These are phyloP conservation scores for Callosobruchus maculatus DNA, from an alignment of 2,888 invertebrate species.

Conservation along the genomic window DNA sequence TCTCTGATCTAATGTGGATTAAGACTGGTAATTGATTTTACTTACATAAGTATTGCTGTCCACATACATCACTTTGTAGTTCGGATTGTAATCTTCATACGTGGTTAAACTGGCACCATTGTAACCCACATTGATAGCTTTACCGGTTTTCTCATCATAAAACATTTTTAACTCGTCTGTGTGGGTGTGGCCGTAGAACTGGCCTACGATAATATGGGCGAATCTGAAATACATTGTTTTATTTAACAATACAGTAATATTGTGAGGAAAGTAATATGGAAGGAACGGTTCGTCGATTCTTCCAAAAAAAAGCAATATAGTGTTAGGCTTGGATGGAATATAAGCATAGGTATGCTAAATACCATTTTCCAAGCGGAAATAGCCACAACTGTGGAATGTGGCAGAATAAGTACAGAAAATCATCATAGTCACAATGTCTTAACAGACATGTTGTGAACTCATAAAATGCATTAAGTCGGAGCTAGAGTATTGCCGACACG, in stretches of 20 bases:
- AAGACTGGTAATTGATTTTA: not conserved
- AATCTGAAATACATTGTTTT: conserved; percentile 51
- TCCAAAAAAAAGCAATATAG: too few species aligned
- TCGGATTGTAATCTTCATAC: conserved; percentile 68
- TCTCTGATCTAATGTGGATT: not conserved
- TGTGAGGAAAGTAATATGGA: not conserved
- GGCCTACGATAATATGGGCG: conserved; percentile 68
- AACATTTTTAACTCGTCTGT: conserved; percentile 72
- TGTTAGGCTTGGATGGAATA: too few species aligned
- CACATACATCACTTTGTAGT: conserved; percentile 39
- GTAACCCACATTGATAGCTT: conserved; percentile 69
- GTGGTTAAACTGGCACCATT: conserved; percentile 54
- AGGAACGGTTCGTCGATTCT: not conserved
- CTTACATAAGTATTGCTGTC: conserved; percentile 37
- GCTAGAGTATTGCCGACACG: too few species aligned
- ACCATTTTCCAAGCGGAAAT: too few species aligned
- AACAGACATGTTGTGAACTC: too few species aligned
- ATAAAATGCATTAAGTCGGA: too few species aligned
- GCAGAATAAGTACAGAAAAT: too few species aligned
- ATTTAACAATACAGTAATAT: too few species aligned
- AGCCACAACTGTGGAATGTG: too few species aligned
- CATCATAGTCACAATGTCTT: too few species aligned
- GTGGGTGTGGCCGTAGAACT: conserved; percentile 84
- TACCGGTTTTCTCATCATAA: conserved; percentile 52
- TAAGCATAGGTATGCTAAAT: too few species aligned